Evolutionary conservation across 2,797 vertebrate genomes (phyloP).

Genomic region (Crypturellus tataupa): DNA sequence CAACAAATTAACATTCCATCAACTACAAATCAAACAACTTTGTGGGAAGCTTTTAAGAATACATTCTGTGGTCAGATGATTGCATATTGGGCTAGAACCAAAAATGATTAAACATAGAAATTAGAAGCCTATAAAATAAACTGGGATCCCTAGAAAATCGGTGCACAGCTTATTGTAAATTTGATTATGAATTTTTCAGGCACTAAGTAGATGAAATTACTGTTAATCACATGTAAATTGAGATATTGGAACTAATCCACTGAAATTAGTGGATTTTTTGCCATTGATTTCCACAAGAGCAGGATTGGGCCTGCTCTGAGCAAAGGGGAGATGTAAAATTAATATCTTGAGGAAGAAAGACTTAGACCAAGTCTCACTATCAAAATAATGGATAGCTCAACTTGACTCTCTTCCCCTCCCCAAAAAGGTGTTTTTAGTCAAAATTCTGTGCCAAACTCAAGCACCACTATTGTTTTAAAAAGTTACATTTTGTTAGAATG

Average conservation of each 20-base stretch:
- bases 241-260: constrained; percentile 71
- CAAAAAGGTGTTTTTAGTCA: constrained; percentile 28
- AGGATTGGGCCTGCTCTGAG: constrained; percentile 14
- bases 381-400: constrained; percentile 42
- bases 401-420: not conserved
- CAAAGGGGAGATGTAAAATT: constrained; percentile 36
- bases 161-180: constrained; percentile 62
- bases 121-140: constrained; percentile 65
- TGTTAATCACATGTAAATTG: constrained; percentile 74
- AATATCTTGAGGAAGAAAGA: constrained; percentile 42
- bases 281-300: constrained; percentile 40
- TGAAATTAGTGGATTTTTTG: constrained; percentile 70
- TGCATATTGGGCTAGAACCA: constrained; percentile 57
- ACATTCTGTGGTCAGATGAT: constrained; percentile 57
- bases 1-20: constrained; percentile 67
- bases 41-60: constrained; percentile 54
- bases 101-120: constrained; percentile 62
- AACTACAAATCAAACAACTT: constrained; percentile 58
- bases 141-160: constrained; percentile 63
- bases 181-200: constrained; percentile 71
- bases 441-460: constrained; percentile 24
- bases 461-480: not conserved
- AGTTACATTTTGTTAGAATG: not conserved
- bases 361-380: constrained; percentile 35
- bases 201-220: constrained; percentile 65